Evolutionary conservation across 2,888 invertebrate species (phyloP).

Genomic region (Caenorhabditis uteleia): DNA sequence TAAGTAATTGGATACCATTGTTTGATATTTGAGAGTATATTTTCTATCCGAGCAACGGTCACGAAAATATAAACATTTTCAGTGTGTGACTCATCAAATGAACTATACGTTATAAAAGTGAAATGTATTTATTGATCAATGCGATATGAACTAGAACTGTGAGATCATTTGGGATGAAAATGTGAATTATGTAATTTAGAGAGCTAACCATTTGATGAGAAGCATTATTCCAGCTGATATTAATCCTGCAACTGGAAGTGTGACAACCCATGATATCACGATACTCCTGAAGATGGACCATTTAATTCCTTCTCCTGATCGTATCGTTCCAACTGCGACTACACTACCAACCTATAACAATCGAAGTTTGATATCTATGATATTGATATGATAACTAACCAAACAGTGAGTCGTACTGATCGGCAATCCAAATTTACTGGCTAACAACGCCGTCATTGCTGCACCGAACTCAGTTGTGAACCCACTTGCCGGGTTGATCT

Average conservation of each 20-base stretch:
- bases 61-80: too few species aligned
- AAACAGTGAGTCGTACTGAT: slow-evolving; percentile 98
- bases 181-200: slow-evolving; percentile 14
- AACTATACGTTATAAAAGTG: too few species aligned
- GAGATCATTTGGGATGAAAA: background rate
- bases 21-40: too few species aligned
- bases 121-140: too few species aligned
- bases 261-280: slow-evolving; percentile 85
- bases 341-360: slow-evolving; percentile 79
- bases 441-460: slow-evolving; percentile 90
- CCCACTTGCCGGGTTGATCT: slow-evolving; percentile 94
- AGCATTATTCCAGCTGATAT: slow-evolving; percentile 57
- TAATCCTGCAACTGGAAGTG: slow-evolving; percentile 79
- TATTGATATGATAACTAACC: too few species aligned
- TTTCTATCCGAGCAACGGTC: too few species aligned
- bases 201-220: slow-evolving; percentile 46
- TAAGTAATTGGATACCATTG: too few species aligned
- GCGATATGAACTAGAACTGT: too few species aligned
- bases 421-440: slow-evolving; percentile 93
- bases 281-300: slow-evolving; percentile 80
- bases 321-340: slow-evolving; percentile 88
- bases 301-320: slow-evolving; percentile 74
- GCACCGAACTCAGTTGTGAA: slow-evolving; percentile 94
- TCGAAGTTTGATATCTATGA: too few species aligned
- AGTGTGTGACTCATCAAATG: too few species aligned